A percentile compares a stretch with the other conserved stretches of the same genome.
Conservation (phyloP, 2,888 invertebrate species). For the Cataglyphis altisquamis region DNA sequence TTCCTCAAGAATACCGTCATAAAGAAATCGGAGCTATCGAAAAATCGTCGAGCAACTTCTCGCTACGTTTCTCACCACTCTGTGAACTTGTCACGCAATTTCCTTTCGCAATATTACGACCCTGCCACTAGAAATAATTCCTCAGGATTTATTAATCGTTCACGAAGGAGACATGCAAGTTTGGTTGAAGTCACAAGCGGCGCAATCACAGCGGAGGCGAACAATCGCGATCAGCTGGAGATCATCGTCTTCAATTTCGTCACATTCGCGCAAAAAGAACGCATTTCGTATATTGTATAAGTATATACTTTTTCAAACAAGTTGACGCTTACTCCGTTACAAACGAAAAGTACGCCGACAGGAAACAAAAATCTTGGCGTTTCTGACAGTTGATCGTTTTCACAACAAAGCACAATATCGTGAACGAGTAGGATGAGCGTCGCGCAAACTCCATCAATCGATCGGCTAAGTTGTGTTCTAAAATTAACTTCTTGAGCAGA, state of each 20-base stretch:
- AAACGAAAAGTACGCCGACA: not conserved
- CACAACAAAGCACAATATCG: slow-evolving; percentile 31
- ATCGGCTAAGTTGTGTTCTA: not conserved
- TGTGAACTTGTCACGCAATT: not conserved
- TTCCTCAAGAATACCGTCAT: slow-evolving; percentile 25
- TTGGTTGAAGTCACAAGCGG: not conserved
- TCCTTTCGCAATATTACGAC: not conserved
- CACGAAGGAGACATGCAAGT: not conserved
- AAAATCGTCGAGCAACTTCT: not conserved
- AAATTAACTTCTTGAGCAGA: not conserved
- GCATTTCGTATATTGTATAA: not conserved
- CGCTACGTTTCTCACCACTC: not conserved
- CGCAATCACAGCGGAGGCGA: not conserved
- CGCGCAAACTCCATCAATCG: slow-evolving; percentile 12
- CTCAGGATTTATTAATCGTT: not conserved
- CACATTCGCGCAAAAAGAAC: not conserved
- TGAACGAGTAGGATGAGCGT: not conserved
- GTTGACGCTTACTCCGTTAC: not conserved
- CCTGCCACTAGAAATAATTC: not conserved
- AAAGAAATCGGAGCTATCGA: not conserved
- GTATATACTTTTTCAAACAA: not conserved
- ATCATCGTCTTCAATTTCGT: not conserved
- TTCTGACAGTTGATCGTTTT: slow-evolving; percentile 43
- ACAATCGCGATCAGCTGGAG: not conserved
- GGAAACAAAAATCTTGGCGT: not conserved